These are phyloP conservation scores for Drosophila suzukii DNA, from an alignment of 1,140 invertebrate genomes.

Conservation along the genomic window DNA sequence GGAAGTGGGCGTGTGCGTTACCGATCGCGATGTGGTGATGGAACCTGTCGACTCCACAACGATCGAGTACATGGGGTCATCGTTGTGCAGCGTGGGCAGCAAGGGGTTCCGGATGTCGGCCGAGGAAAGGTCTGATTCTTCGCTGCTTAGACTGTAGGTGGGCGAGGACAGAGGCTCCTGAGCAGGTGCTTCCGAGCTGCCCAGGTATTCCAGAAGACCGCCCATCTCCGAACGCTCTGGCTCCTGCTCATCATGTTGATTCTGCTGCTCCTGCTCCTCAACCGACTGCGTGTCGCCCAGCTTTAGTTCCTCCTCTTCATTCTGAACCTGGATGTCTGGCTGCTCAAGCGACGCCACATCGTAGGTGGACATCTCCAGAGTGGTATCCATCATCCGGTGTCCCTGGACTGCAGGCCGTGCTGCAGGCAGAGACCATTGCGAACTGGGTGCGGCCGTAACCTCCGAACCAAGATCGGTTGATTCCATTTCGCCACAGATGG, in stretches of 20 bases:
- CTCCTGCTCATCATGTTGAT: neutral
- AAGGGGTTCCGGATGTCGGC: slow-evolving; percentile 6
- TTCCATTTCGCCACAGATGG: slow-evolving; percentile 60
- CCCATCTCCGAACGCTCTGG: neutral
- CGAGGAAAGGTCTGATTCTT: slow-evolving; percentile 34
- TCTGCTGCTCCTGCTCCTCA: neutral
- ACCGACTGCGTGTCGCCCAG: neutral
- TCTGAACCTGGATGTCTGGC: neutral
- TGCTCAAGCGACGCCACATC: slow-evolving; percentile 50
- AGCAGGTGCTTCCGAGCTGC: neutral
- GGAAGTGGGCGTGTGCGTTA: slow-evolving; percentile 63
- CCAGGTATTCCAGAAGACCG: slow-evolving; percentile 9
- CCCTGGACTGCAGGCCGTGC: neutral
- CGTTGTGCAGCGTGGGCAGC: slow-evolving; percentile 7
- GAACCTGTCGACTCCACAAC: slow-evolving; percentile 66
- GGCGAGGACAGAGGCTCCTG: slow-evolving; percentile 29
- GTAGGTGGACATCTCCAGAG: slow-evolving; percentile 74
- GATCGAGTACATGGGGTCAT: slow-evolving; percentile 52
- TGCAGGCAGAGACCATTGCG: slow-evolving; percentile 34
- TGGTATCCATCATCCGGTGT: slow-evolving; percentile 65
- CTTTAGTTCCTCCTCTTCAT: neutral
- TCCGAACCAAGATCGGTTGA: slow-evolving; percentile 25
- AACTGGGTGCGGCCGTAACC: neutral
- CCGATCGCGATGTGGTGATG: slow-evolving; percentile 57
- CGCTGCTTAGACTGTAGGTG: slow-evolving; percentile 52